Percentiles rank a stretch among this genome's conserved stretches.
Conservation (phyloP, 1,140 invertebrate species). For the Trachelipus rathkii region DNA sequence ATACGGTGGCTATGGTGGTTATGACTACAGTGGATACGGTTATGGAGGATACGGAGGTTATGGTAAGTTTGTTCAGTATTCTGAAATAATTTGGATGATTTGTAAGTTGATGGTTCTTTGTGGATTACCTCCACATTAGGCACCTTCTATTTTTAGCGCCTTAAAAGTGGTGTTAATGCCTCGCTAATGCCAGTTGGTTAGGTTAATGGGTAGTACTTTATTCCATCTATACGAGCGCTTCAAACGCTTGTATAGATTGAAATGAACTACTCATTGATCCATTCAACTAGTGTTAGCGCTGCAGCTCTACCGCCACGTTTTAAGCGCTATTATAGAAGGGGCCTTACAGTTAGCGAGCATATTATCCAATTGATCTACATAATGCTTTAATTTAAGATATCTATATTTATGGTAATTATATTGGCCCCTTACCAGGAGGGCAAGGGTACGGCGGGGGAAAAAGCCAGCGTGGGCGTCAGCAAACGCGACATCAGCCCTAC, state of each 20-base stretch:
- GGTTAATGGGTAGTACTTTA: too few species aligned
- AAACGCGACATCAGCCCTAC: constrained; percentile 32
- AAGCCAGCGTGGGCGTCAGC: constrained; percentile 30
- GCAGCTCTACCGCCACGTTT: neutral
- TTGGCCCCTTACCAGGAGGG: constrained; percentile 34
- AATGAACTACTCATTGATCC: too few species aligned
- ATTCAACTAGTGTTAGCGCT: too few species aligned
- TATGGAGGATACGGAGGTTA: constrained; percentile 70
- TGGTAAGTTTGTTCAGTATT: constrained; percentile 26
- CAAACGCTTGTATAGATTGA: too few species aligned
- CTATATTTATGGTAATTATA: constrained; percentile 33
- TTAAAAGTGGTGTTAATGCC: too few species aligned
- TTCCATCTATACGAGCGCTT: too few species aligned
- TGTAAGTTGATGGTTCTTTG: neutral
- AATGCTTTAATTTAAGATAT: neutral
- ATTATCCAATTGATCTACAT: constrained; percentile 5
- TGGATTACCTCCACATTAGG: constrained; percentile 6
- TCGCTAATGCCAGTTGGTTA: too few species aligned
- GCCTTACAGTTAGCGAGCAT: constrained; percentile 12
- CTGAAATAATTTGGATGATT: constrained; percentile 2
- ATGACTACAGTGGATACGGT: constrained; percentile 57
- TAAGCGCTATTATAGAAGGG: neutral
- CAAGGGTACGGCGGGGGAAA: constrained; percentile 35
- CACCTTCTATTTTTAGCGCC: neutral
- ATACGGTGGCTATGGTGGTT: constrained; percentile 64